A percentile compares a stretch with the other conserved stretches of the same genome.
Conservation (phyloP, 1,140 invertebrate species). For the Drosophila fuyamai region DNA sequence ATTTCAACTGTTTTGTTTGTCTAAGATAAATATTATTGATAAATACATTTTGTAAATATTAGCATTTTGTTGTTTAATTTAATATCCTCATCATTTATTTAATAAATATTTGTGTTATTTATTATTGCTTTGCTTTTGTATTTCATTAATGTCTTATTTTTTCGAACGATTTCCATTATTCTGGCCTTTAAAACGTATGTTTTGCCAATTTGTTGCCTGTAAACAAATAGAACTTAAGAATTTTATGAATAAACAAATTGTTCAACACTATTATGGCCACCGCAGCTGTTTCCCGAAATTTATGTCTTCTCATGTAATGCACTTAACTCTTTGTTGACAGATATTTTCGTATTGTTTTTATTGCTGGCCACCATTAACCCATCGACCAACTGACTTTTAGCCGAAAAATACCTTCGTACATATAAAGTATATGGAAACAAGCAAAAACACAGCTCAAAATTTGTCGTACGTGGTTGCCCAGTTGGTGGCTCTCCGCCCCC, state of each 20-base stretch:
- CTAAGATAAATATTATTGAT: no score
- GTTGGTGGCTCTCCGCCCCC: slow-evolving; percentile 6
- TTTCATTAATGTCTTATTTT: background rate
- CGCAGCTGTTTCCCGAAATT: slow-evolving; percentile 8
- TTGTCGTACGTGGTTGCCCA: slow-evolving; percentile 39
- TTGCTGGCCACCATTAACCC: slow-evolving; percentile 35
- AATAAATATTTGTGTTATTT: no score
- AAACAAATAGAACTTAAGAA: background rate
- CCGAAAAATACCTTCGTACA: background rate
- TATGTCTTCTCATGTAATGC: slow-evolving; percentile 16
- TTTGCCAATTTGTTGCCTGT: background rate
- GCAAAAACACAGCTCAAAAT: slow-evolving; percentile 31
- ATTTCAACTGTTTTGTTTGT: background rate
- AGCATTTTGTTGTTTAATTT: background rate
- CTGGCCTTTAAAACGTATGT: background rate
- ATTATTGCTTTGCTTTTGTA: no score
- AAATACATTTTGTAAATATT: background rate
- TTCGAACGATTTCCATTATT: background rate
- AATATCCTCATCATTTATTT: no score
- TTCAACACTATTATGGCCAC: slow-evolving; percentile 1
- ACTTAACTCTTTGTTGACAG: slow-evolving; percentile 29
- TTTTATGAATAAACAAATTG: background rate
- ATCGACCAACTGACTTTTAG: slow-evolving; percentile 33
- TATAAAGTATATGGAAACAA: background rate
- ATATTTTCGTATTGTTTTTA: slow-evolving; percentile 14